A percentile compares a stretch with the other conserved stretches of the same genome.
Evolutionary conservation across 2,113 vertebrate species (phyloP).

Genomic region (Pimephales promelas): DNA sequence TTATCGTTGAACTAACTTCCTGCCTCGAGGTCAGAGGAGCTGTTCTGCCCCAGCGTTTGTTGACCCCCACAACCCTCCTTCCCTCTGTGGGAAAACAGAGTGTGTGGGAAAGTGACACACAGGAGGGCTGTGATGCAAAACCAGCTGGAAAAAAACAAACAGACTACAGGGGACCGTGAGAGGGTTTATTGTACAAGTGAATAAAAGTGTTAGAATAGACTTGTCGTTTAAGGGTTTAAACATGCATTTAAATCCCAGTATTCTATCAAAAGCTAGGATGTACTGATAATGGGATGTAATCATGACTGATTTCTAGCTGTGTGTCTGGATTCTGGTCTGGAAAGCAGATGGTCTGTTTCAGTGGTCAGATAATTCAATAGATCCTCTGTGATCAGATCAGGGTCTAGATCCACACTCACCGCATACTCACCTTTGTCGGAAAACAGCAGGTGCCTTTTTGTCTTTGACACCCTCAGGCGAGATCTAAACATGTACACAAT

Average conservation of each 20-base stretch:
- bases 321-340: not conserved
- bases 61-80: not conserved
- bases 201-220: not conserved
- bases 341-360: constrained; percentile 50
- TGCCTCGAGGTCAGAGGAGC: constrained; percentile 53
- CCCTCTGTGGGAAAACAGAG: constrained; percentile 51
- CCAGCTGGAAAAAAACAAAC: constrained; percentile 35
- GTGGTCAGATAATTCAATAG: constrained; percentile 44
- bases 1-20: constrained; percentile 65
- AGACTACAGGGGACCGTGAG: not conserved
- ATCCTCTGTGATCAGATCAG: constrained; percentile 65
- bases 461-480: constrained; percentile 49
- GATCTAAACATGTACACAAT: constrained; percentile 53
- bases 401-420: constrained; percentile 25
- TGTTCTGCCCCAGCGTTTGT: not conserved
- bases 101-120: constrained; percentile 59
- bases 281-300: not conserved
- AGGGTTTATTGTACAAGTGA: not conserved
- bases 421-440: constrained; percentile 54
- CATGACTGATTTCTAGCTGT: not conserved
- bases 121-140: constrained; percentile 42
- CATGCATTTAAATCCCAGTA: not conserved
- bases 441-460: constrained; percentile 72
- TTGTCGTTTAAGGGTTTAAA: not conserved
- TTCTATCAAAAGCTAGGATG: not conserved